These are phyloP conservation scores for Gobius niger DNA, from an alignment of 2,113 vertebrate genomes.

Conservation along the genomic window DNA sequence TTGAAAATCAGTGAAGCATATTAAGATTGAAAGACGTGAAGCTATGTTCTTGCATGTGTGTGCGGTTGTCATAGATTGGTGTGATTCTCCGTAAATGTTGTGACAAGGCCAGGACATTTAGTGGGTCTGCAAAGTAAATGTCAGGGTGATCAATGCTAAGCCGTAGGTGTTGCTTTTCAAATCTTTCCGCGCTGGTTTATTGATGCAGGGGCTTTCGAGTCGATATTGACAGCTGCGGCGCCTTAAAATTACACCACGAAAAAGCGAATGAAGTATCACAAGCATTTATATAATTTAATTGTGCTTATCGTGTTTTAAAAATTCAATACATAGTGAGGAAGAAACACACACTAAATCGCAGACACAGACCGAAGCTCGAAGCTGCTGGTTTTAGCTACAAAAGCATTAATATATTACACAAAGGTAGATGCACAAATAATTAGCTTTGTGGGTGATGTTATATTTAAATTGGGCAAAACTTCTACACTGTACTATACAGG, in stretches of 20 bases:
- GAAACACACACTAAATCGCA: too few species aligned
- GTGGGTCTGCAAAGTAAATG: conserved; percentile 88
- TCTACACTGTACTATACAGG: too few species aligned
- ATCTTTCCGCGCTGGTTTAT: conserved; percentile 79
- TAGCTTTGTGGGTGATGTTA: too few species aligned
- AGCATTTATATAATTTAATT: neutral
- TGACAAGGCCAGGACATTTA: conserved; percentile 83
- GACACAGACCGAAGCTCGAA: too few species aligned
- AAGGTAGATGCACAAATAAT: too few species aligned
- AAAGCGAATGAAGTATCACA: neutral
- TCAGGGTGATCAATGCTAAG: conserved; percentile 88
- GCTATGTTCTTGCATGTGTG: conserved; percentile 19
- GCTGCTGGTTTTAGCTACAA: too few species aligned
- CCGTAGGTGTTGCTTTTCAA: conserved; percentile 82
- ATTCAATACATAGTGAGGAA: neutral
- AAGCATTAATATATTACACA: too few species aligned
- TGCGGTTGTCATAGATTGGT: conserved; percentile 64
- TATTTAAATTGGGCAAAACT: too few species aligned
- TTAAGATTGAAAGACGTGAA: conserved; percentile 41
- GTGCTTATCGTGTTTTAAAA: neutral
- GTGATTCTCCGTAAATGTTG: conserved; percentile 81
- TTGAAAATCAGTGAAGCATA: conserved; percentile 35
- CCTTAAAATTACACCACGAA: neutral
- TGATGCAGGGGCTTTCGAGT: conserved; percentile 79
- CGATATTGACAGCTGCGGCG: conserved; percentile 79